Evolutionary conservation across 2,797 vertebrate species (phyloP).

Genomic region (Picus viridis): DNA sequence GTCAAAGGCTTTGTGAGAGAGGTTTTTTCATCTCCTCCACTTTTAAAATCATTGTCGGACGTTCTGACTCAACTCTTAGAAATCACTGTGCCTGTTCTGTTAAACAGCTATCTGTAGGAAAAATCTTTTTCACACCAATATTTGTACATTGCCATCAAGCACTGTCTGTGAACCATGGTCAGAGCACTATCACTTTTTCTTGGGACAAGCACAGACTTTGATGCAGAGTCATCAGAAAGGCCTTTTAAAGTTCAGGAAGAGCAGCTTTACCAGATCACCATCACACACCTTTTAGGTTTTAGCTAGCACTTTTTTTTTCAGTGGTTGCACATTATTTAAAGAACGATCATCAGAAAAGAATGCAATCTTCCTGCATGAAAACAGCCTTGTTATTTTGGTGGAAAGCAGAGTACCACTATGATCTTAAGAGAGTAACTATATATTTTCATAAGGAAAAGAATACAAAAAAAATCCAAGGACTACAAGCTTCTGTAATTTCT

Average conservation of each 20-base stretch:
- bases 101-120: background rate
- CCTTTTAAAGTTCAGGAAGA: background rate
- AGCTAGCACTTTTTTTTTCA: background rate
- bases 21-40: background rate
- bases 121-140: background rate
- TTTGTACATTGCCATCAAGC: background rate
- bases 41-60: rapidly evolving
- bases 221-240: rapidly evolving
- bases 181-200: background rate
- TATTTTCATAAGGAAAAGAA: background rate
- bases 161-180: background rate
- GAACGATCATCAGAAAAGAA: background rate
- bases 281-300: background rate
- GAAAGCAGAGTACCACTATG: background rate
- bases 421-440: background rate
- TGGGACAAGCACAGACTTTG: background rate
- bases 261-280: background rate
- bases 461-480: background rate
- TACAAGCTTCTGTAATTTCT: background rate
- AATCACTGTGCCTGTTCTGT: background rate
- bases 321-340: background rate
- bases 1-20: background rate
- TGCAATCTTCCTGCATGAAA: background rate
- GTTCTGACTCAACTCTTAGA: background rate
- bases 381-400: background rate